phyloP scores from a whole-genome alignment of 2,113 vertebrate genomes.

The Ramphastos sulfuratus region DNA sequence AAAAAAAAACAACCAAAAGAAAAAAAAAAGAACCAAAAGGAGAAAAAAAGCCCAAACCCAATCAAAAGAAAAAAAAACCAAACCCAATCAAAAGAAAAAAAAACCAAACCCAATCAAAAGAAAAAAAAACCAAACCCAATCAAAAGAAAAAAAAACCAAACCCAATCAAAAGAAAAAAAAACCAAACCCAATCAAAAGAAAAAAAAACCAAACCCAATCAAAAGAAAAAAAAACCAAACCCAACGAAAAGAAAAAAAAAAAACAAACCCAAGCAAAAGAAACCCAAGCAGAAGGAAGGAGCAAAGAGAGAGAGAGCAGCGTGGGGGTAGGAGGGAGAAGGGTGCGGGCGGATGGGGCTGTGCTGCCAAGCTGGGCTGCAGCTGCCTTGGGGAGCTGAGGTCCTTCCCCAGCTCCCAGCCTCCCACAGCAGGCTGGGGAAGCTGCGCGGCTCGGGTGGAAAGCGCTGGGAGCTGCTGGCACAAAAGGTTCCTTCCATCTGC shows the following conservation, averaged over 20 bases:
- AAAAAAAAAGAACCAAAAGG: background rate
- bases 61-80: too few relatives aligned
- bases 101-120: background rate
- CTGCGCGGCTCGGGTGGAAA: background rate
- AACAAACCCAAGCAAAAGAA: too few relatives aligned
- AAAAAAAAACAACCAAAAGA: background rate
- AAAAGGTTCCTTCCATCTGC: constrained; percentile 8
- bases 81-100: too few relatives aligned
- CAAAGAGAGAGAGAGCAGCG: background rate
- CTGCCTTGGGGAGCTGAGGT: rapidly evolving
- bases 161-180: too few relatives aligned
- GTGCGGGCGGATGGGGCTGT: background rate
- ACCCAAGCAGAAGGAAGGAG: background rate
- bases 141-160: too few relatives aligned
- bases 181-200: too few relatives aligned
- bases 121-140: too few relatives aligned
- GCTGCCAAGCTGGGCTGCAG: rapidly evolving
- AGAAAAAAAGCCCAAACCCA: too few relatives aligned
- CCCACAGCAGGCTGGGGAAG: background rate
- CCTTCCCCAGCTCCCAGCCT: background rate
- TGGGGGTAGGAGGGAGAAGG: background rate
- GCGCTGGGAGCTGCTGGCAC: background rate
- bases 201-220: too few relatives aligned
- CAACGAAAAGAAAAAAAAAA: background rate
- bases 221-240: too few relatives aligned